phyloP scores from a whole-genome alignment of 2,888 invertebrate species.

The Lumbricus terrestris region DNA sequence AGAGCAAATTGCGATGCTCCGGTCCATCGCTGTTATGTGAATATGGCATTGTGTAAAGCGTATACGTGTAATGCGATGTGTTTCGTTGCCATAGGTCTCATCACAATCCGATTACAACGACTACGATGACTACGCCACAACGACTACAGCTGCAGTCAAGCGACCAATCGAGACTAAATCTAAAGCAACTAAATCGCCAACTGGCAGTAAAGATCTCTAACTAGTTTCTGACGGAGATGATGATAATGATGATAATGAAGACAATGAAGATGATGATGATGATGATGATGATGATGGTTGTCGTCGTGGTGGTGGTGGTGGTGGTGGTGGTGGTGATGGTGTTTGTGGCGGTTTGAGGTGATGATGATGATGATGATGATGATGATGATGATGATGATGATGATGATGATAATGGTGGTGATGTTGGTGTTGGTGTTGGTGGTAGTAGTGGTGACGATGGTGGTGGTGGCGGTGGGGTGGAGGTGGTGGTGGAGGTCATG shows the following conservation, averaged over 20 bases:
- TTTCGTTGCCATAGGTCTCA: not conserved
- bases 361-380: not conserved
- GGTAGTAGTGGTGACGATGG: too few relatives aligned
- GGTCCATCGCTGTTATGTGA: too few relatives aligned
- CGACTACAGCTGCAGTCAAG: not conserved
- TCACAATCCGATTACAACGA: not conserved
- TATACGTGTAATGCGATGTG: not conserved
- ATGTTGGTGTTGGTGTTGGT: too few relatives aligned
- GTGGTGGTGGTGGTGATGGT: too few relatives aligned
- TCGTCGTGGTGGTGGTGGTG: too few relatives aligned
- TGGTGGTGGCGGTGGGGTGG: too few relatives aligned
- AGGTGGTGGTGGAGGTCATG: not conserved
- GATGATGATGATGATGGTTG: too few relatives aligned
- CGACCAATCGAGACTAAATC: not conserved
- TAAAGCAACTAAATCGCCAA: not conserved
- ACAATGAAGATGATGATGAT: not conserved
- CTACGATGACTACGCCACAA: conserved; percentile 3
- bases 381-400: not conserved
- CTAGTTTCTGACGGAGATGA: not conserved
- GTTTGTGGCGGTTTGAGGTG: too few relatives aligned
- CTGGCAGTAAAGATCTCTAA: not conserved
- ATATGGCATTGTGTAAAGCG: too few relatives aligned
- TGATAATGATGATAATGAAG: not conserved
- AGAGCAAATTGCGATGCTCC: too few relatives aligned
- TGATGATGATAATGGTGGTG: too few relatives aligned